phyloP scores from a whole-genome alignment of 2,888 invertebrate genomes.

The Nomada ruficornis region DNA sequence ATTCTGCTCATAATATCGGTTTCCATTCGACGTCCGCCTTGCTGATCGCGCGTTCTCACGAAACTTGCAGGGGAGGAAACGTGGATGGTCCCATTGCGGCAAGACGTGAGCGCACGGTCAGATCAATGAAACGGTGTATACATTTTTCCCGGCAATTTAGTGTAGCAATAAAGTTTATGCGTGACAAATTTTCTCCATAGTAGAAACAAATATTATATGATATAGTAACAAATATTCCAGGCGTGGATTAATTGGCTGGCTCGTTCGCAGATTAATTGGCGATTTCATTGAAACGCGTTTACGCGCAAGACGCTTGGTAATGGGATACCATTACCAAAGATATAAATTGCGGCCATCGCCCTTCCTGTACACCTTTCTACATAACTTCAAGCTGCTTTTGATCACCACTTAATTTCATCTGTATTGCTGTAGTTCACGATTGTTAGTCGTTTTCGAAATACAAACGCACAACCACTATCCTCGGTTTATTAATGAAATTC shows the following conservation, averaged over 20 bases:
- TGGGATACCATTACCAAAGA: neutral
- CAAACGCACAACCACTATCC: neutral
- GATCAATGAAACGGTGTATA: too few species aligned
- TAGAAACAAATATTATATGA: too few species aligned
- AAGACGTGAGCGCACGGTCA: too few species aligned
- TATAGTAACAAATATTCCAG: neutral
- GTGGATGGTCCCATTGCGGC: too few species aligned
- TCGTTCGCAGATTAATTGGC: slow-evolving; percentile 28
- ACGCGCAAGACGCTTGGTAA: slow-evolving; percentile 22
- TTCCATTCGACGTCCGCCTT: slow-evolving; percentile 36
- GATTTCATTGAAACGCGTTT: slow-evolving; percentile 10
- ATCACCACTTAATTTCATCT: too few species aligned
- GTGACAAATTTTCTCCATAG: too few species aligned
- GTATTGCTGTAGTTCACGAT: neutral
- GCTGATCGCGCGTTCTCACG: slow-evolving; percentile 29
- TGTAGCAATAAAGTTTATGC: too few species aligned
- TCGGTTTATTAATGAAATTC: neutral
- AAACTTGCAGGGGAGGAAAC: slow-evolving; percentile 22
- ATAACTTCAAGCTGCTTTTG: neutral
- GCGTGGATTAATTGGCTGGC: slow-evolving; percentile 15
- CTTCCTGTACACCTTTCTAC: slow-evolving; percentile 8
- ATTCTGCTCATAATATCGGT: slow-evolving; percentile 52
- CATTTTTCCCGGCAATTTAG: too few species aligned
- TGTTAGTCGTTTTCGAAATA: neutral
- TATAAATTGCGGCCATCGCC: slow-evolving; percentile 10